These are phyloP conservation scores for Coptodon bakossiorum DNA, from an alignment of 2,113 vertebrate genomes.

Conservation along the genomic window DNA sequence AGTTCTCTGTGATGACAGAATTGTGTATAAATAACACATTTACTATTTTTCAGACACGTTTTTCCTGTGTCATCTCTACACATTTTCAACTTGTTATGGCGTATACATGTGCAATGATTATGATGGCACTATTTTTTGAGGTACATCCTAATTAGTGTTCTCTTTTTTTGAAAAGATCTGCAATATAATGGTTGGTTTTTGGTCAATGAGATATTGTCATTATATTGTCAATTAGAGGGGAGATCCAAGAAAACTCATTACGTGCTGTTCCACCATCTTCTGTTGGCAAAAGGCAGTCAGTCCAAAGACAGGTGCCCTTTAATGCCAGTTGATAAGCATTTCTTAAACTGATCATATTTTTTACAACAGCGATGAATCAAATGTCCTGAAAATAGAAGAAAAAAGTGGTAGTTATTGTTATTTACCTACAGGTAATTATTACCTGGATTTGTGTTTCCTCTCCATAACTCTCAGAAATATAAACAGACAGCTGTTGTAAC, in stretches of 20 bases:
- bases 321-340: background rate
- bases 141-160: rapidly evolving
- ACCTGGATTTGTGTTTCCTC: background rate
- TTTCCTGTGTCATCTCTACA: background rate
- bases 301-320: background rate
- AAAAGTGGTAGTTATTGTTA: rapidly evolving
- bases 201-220: background rate
- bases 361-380: background rate
- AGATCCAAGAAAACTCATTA: background rate
- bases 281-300: background rate
- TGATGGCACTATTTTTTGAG: background rate
- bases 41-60: rapidly evolving
- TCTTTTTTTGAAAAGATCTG: background rate
- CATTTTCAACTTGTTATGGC: background rate
- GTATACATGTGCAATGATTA: background rate
- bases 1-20: background rate
- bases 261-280: background rate
- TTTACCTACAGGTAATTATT: background rate
- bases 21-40: background rate
- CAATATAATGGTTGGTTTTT: background rate
- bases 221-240: background rate
- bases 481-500: background rate
- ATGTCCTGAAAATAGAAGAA: background rate
- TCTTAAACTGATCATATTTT: background rate
- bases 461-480: rapidly evolving